A percentile compares a stretch with the other conserved stretches of the same genome.
phyloP scores from a whole-genome alignment of 2,797 vertebrate genomes.

The Eulemur mongoz region DNA sequence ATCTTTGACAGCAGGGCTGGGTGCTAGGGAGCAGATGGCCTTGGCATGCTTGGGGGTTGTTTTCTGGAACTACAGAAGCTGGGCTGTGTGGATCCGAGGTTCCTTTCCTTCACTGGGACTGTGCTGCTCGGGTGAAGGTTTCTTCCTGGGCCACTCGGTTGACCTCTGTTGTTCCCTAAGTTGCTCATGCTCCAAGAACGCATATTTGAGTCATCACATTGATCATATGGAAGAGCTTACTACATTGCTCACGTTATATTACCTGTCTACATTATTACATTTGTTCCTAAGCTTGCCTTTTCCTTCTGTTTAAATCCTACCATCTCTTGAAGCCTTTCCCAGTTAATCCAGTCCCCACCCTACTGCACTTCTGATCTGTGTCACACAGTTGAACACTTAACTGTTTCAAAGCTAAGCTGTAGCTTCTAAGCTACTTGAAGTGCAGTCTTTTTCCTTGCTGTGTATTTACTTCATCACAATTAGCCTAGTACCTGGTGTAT shows the following conservation, averaged over 20 bases:
- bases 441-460: neutral
- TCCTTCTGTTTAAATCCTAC: neutral
- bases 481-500: neutral
- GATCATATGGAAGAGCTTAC: constrained; percentile 90
- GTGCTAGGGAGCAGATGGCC: constrained; percentile 89
- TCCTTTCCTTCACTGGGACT: constrained; percentile 86
- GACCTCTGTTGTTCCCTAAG: constrained; percentile 91
- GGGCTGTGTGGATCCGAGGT: constrained; percentile 89
- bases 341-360: too few species aligned
- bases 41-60: constrained; percentile 89
- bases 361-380: fast-evolving
- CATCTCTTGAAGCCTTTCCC: neutral
- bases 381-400: neutral
- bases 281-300: neutral
- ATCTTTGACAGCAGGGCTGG: constrained; percentile 89
- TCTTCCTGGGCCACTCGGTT: constrained; percentile 88
- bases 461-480: neutral
- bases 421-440: neutral
- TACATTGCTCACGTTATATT: fast-evolving
- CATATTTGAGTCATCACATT: constrained; percentile 86
- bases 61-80: constrained; percentile 92
- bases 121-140: constrained; percentile 89
- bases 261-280: neutral
- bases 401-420: neutral
- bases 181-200: constrained; percentile 93